Conservation (phyloP, 2,113 vertebrate genomes). For the Lipophrys pholis region DNA sequence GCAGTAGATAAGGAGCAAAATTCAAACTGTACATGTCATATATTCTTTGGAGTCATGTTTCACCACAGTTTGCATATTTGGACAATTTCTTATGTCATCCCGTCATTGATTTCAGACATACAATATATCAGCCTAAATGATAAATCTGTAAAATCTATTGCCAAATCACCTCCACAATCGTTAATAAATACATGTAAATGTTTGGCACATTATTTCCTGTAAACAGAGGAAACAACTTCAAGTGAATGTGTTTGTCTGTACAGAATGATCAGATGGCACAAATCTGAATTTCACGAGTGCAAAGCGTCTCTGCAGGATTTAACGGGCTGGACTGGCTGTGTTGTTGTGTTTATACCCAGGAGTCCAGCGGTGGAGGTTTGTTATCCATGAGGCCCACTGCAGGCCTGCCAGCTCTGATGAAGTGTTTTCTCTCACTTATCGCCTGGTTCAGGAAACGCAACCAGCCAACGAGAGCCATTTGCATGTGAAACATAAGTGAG, state of each 20-base stretch:
- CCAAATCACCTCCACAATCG: conserved; percentile 34
- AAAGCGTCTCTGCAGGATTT: conserved; percentile 62
- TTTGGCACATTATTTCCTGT: conserved; percentile 71
- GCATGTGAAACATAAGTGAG: conserved; percentile 15
- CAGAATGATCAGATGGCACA: conserved; percentile 58
- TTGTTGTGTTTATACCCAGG: conserved; percentile 81
- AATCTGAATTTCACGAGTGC: conserved; percentile 50
- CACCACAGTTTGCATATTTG: conserved; percentile 72
- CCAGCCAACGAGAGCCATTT: conserved; percentile 25
- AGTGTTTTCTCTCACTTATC: conserved; percentile 82
- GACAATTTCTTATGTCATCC: conserved; percentile 53
- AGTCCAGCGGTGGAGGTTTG: conserved; percentile 85
- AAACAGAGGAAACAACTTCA: conserved; percentile 52
- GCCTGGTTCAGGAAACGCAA: conserved; percentile 67
- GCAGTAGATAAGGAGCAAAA: conserved; percentile 40
- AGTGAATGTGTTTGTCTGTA: conserved; percentile 48
- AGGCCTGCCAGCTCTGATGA: conserved; percentile 84
- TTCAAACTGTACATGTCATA: conserved; percentile 49
- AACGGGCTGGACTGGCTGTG: conserved; percentile 9
- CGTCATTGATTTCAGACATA: conserved; percentile 26
- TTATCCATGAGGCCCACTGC: conserved; percentile 85
- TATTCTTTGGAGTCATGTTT: conserved; percentile 68
- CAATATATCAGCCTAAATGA: conserved; percentile 44
- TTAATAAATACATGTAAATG: conserved; percentile 65
- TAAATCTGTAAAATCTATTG: conserved; percentile 53